Conservation (phyloP, 2,888 invertebrate species). For the Drosophila falleni region DNA sequence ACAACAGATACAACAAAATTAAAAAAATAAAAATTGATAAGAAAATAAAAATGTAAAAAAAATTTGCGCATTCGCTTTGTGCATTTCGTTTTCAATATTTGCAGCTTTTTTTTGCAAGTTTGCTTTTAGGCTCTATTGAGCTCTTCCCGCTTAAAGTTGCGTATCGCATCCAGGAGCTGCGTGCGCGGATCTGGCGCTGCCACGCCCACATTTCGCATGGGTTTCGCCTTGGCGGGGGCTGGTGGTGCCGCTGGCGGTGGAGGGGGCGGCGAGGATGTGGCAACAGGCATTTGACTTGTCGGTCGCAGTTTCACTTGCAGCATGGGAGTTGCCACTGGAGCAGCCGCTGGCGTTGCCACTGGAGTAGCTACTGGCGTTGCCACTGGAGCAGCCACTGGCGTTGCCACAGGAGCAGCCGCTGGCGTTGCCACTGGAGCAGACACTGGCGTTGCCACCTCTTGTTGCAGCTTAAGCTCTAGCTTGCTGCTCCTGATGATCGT, state of each 20-base stretch:
- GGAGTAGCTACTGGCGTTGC: conserved; percentile 21
- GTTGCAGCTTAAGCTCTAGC: conserved; percentile 34
- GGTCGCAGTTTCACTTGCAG: conserved; percentile 65
- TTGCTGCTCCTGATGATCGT: conserved; percentile 40
- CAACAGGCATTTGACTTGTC: conserved; percentile 17
- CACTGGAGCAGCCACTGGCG: conserved; percentile 12
- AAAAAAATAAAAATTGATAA: conserved; percentile 13
- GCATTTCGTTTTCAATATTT: conserved; percentile 39
- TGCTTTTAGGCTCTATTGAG: conserved; percentile 75
- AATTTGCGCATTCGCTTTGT: conserved; percentile 63
- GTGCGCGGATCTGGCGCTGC: conserved; percentile 87
- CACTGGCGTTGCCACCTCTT: conserved; percentile 34
- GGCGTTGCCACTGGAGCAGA: conserved; percentile 17
- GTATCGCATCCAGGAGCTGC: conserved; percentile 89
- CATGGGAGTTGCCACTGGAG: conserved; percentile 22
- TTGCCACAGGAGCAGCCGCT: too few relatives aligned
- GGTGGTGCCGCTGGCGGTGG: conserved; percentile 55
- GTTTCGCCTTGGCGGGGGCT: conserved; percentile 82
- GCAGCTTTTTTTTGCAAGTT: background rate
- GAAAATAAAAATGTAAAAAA: conserved; percentile 14
- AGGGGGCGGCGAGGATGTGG: conserved; percentile 13
- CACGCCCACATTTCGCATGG: conserved; percentile 48
- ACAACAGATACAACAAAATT: conserved; percentile 38
- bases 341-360: conserved; percentile 31
- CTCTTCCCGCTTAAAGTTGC: conserved; percentile 88